Percentiles rank a stretch among this genome's conserved stretches.
These are phyloP conservation scores for Phyllostomus hastatus DNA, from an alignment of 2,113 vertebrate genomes.

Conservation along the genomic window DNA sequence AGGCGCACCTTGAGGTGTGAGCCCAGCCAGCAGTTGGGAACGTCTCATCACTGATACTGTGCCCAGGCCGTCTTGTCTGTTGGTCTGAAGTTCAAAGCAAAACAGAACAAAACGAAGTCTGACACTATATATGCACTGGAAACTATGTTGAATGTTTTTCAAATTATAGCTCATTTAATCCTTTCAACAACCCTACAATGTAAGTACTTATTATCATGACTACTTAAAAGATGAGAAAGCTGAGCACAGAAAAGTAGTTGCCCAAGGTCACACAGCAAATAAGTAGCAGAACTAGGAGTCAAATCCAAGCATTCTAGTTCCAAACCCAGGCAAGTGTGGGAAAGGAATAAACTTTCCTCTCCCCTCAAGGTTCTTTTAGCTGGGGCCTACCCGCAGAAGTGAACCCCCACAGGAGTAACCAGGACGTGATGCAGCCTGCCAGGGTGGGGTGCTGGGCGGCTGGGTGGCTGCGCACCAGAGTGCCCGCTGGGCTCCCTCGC, in stretches of 20 bases:
- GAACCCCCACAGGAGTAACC: not conserved
- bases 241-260: not conserved
- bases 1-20: no score
- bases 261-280: not conserved
- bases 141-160: not conserved
- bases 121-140: not conserved
- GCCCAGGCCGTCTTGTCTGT: not conserved
- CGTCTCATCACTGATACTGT: not conserved
- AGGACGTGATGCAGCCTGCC: not conserved
- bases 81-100: not conserved
- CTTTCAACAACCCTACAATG: not conserved
- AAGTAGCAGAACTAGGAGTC: not conserved
- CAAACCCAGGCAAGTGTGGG: not conserved
- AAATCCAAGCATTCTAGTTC: not conserved
- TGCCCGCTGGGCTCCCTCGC: not conserved
- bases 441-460: not conserved
- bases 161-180: not conserved
- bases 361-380: not conserved
- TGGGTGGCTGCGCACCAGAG: not conserved
- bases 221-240: not conserved
- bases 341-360: not conserved
- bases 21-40: not conserved
- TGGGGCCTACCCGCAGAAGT: not conserved
- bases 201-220: not conserved
- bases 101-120: not conserved